Evolutionary conservation across 2,113 vertebrate genomes (phyloP).

Genomic region (Macrotus californicus): DNA sequence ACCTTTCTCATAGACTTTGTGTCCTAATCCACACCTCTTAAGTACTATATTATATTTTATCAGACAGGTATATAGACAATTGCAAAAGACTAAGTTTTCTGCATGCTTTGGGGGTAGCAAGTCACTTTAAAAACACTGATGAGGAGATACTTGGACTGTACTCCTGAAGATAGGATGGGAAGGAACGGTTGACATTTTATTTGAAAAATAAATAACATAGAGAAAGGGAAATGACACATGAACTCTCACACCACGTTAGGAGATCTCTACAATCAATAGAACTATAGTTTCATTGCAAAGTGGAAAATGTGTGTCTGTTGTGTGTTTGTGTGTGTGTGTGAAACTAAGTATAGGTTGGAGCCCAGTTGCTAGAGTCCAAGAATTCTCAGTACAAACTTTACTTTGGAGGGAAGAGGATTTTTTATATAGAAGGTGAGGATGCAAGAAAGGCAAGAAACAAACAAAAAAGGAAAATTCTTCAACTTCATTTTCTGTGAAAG

Average conservation of each 20-base stretch:
- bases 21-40: not conserved
- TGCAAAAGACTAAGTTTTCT: not conserved
- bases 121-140: not conserved
- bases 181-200: not conserved
- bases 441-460: not conserved
- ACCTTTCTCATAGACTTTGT: not conserved
- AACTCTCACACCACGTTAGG: not conserved
- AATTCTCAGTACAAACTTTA: not conserved
- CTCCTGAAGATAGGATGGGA: not conserved
- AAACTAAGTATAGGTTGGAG: not conserved
- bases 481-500: not conserved
- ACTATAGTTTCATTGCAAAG: not conserved
- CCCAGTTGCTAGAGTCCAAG: not conserved
- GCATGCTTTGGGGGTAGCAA: not conserved
- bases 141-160: not conserved
- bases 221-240: not conserved
- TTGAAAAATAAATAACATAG: not conserved
- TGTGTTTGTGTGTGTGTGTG: not conserved
- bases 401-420: not conserved
- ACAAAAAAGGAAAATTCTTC: not conserved
- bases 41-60: not conserved
- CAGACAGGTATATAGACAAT: not conserved
- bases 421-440: not conserved
- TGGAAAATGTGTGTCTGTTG: not conserved
- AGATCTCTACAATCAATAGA: not conserved